Conservation (phyloP, 2,888 invertebrate species). For the Biston stratarius region DNA sequence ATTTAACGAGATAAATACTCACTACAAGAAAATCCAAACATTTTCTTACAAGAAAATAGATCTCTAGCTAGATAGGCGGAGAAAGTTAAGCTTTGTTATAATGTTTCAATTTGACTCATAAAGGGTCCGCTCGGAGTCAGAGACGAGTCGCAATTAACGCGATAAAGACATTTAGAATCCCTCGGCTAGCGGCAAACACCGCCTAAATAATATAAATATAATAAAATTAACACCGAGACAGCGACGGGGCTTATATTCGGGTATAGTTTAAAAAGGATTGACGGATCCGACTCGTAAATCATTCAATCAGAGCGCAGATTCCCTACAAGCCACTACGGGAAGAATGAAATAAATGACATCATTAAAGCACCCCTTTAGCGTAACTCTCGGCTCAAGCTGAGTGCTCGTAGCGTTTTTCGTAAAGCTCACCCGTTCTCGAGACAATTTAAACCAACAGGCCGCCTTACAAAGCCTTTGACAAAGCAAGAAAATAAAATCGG, state of each 20-base stretch:
- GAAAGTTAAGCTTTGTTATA: slow-evolving; percentile 50
- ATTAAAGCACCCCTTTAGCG: slow-evolving; percentile 69
- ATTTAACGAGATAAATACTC: slow-evolving; percentile 1
- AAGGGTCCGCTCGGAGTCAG: slow-evolving; percentile 54
- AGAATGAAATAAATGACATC: slow-evolving; percentile 69
- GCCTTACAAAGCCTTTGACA: slow-evolving; percentile 64
- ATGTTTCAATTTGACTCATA: slow-evolving; percentile 62
- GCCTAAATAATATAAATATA: slow-evolving; percentile 67
- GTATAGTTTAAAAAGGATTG: slow-evolving; percentile 44
- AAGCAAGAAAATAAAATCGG: slow-evolving; percentile 74
- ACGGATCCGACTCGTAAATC: slow-evolving; percentile 61
- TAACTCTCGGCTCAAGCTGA: slow-evolving; percentile 68
- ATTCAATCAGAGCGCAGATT: slow-evolving; percentile 60
- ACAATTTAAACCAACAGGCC: slow-evolving; percentile 70
- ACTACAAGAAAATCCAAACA: slow-evolving; percentile 15
- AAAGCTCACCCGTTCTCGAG: slow-evolving; percentile 65
- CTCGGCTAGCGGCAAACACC: slow-evolving; percentile 63
- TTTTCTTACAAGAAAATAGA: slow-evolving; percentile 25
- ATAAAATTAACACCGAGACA: slow-evolving; percentile 52
- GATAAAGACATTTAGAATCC: slow-evolving; percentile 69
- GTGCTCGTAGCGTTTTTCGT: slow-evolving; percentile 72
- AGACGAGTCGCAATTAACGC: slow-evolving; percentile 64
- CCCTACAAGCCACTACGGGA: slow-evolving; percentile 48
- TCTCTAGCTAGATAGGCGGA: slow-evolving; percentile 22
- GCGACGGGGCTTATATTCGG: slow-evolving; percentile 35